Base-by-base conservation (phyloP, 2,888 invertebrate species). In the Cosmia pyralina region DNA sequence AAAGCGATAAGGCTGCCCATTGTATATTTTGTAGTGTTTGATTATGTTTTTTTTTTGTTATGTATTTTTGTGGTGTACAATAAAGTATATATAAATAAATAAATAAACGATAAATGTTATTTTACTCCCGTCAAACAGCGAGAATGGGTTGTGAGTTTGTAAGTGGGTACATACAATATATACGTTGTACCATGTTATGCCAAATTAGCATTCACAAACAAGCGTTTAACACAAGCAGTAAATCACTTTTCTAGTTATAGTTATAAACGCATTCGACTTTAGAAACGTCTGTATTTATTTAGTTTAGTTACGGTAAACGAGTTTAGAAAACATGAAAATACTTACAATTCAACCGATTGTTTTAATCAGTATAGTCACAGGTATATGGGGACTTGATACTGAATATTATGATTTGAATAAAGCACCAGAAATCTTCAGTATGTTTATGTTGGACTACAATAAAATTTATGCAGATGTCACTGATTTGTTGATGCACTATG, bases 391-490 rank as follows among this genome's bases (percentile, higher is more conserved):
- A 19, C 10, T 19, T 4, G 65, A 74, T 44, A 53, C 22, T 11
- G 69, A 69, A 48, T 80, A 81, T 59, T 81, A 81, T 59, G 72
- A 81, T 62, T 11, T 81, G 15, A 77, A 73, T 44, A 72, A 81
- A 59, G 57, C 77, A 19, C 69, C 64, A n/a, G 46, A 46, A 34
- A 57, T 73, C 34, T 77, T 77, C 50, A 22, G 5, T 1, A 65
- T 62, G 10, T 81, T 68, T 55, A 19, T 73, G 11, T 22, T 2
- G 5, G 62, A 73, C 6, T 69, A 70, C 50, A 53, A 44, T 34
- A 81, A 64, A 64, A 8, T 58, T 13, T 81, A 77, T 53, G 17
- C 4, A 48, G 46, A 68, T 60, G 11, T 46, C 5, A 10, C 46
- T 5, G 76, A 76, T 59, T 58, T 75, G 15, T 34, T 75, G 10